Percentiles rank a stretch among this genome's conserved stretches.
phyloP scores from a whole-genome alignment of 2,888 invertebrate genomes.

The Andrena trimmerana region DNA sequence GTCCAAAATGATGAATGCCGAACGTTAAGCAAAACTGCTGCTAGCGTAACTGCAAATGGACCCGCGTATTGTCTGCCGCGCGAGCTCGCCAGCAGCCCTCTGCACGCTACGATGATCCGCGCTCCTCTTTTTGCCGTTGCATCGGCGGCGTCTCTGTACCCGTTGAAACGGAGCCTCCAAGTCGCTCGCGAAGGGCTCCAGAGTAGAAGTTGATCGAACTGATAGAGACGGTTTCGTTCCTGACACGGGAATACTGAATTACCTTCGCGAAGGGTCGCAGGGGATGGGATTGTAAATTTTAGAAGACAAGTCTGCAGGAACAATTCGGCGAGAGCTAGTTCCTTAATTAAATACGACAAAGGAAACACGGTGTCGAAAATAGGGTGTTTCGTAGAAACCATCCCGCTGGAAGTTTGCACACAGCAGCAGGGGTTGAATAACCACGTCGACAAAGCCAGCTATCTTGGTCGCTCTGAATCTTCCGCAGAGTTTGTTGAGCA shows the following conservation, averaged over 20 bases:
- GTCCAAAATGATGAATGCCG: constrained; percentile 71
- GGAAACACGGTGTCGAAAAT: background rate
- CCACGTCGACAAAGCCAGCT: background rate
- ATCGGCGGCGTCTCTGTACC: background rate
- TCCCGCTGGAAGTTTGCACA: background rate
- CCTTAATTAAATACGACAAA: background rate
- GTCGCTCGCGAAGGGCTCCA: background rate
- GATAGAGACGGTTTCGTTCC: background rate
- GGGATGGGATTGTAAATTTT: too few relatives aligned
- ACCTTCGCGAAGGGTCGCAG: background rate
- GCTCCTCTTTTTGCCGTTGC: background rate
- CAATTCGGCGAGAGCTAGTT: background rate
- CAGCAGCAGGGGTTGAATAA: background rate
- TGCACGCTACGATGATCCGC: constrained; percentile 24
- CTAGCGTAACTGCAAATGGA: constrained; percentile 51
- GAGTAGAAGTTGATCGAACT: background rate
- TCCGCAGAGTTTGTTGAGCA: background rate
- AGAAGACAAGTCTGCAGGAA: background rate
- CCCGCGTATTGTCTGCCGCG: constrained; percentile 38
- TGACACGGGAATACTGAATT: background rate
- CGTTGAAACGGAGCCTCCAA: background rate
- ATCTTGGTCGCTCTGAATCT: background rate
- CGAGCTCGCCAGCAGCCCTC: constrained; percentile 5
- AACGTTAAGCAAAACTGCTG: constrained; percentile 61
- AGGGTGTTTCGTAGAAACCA: background rate